Conservation (phyloP, 2,113 vertebrate genomes). For the Phocoena sinus region DNA sequence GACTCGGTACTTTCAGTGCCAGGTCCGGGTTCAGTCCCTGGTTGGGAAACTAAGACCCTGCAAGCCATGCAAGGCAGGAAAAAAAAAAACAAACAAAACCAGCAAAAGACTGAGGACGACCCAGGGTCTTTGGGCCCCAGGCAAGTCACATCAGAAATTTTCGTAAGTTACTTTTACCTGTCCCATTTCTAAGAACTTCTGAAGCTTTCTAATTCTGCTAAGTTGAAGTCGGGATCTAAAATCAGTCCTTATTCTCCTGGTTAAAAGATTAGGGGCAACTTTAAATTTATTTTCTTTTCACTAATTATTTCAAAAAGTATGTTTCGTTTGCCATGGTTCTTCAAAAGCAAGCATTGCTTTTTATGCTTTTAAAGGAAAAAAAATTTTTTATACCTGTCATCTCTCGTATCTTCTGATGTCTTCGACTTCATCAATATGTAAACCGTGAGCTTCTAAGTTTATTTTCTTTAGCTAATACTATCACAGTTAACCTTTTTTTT, state of each 20-base stretch:
- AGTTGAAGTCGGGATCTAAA: neutral
- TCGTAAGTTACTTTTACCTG: neutral
- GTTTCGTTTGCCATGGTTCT: neutral
- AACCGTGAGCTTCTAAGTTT: neutral
- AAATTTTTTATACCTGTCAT: neutral
- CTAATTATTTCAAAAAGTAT: neutral
- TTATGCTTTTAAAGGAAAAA: constrained; percentile 26
- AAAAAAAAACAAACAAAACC: neutral
- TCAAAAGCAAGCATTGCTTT: constrained; percentile 27
- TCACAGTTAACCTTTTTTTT: neutral
- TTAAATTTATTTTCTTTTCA: constrained; percentile 6
- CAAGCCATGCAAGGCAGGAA: neutral
- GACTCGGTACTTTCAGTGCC: neutral
- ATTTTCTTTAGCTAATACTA: constrained; percentile 35
- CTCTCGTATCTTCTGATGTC: constrained; percentile 15
- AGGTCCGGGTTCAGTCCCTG: neutral
- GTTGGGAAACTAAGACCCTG: neutral
- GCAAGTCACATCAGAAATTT: neutral
- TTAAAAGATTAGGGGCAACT: constrained; percentile 1
- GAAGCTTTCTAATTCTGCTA: neutral
- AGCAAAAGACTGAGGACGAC: neutral
- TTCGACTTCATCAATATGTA: neutral
- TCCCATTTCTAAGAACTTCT: neutral
- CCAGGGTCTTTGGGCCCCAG: neutral
- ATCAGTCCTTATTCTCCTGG: neutral